These are phyloP conservation scores for Coenonympha glycerion DNA, from an alignment of 2,888 invertebrate species.

Conservation along the genomic window DNA sequence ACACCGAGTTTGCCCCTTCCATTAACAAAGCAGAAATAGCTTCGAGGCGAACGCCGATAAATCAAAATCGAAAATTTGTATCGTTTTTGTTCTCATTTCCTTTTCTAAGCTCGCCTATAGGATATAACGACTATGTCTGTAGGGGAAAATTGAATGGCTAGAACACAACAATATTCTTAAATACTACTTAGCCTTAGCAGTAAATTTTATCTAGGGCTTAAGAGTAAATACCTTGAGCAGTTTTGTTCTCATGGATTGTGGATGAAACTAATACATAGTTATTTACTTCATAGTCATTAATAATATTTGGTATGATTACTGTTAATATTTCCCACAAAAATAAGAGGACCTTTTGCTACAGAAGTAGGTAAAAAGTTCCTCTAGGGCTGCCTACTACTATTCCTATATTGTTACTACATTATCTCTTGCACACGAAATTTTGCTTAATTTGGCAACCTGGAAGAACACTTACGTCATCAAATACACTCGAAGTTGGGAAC, in stretches of 20 bases:
- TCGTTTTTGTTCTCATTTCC: conserved; percentile 1
- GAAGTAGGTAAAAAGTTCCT: not conserved
- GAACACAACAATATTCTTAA: too few species aligned
- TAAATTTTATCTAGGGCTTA: too few species aligned
- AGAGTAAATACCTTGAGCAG: too few species aligned
- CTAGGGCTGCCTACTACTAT: too few species aligned
- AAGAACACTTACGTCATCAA: conserved; percentile 17
- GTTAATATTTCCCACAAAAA: too few species aligned
- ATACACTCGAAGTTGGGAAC: conserved; percentile 17
- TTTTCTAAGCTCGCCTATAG: not conserved
- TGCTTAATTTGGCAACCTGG: conserved; percentile 12
- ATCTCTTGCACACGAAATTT: conserved; percentile 5
- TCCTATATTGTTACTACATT: not conserved
- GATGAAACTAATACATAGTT: too few species aligned
- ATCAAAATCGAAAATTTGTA: conserved; percentile 46
- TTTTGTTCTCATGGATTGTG: too few species aligned
- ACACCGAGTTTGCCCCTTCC: conserved; percentile 54
- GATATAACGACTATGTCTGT: not conserved
- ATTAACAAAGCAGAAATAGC: conserved; percentile 55
- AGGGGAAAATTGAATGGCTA: not conserved
- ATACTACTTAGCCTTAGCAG: too few species aligned
- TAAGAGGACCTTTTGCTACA: too few species aligned
- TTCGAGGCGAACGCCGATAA: conserved; percentile 50
- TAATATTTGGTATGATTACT: too few species aligned
- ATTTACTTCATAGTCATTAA: too few species aligned